Evolutionary conservation across 2,888 invertebrate genomes (phyloP), one percentile per base, ranked within the genome.

Genomic region (Heliconius cydno): DNA sequence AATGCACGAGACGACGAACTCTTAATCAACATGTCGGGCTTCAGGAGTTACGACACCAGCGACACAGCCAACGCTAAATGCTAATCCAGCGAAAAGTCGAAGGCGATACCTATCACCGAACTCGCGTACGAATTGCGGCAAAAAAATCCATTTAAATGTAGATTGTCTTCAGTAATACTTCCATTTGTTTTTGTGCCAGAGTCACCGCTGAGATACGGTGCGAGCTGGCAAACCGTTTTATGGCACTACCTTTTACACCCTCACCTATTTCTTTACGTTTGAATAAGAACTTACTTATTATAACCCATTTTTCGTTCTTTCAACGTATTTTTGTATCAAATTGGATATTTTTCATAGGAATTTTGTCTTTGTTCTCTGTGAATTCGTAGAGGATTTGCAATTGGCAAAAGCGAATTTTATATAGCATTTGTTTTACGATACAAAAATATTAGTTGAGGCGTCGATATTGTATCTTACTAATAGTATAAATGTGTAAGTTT

Each of bases 81-180:
- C 90, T 93, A 93, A 94, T 92, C 91, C 89, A 83, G 85, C 87
- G 84, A 92, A 94, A 94, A 94, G 94, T 94, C 92, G 90, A 88
- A 87, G 88, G 89, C 88, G 92, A 94, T 94, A 94, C 92, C 94
- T 94, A 94, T 94, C 94, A 91, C 92, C 91, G 87, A 92, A 91
- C 92, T 91, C 91, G 88, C 89, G 88, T 91, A 92, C 91, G 93
- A 92, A 92, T 93, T 94, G 93, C 93, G 93, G 93, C 92, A 93
- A 93, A 52, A 57, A 93, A 93, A 93, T 94, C 93, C 91, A 94
- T 94, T 94, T 94, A 94, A 94, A 94, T 94, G 94, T 91, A 94
- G 94, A 94, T 94, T 94, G 94, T 93, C 91, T 90, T 87, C 89
- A 88, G 93, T 93, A 94, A 94, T 94, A 94, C 94, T 93, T 93